Evolutionary conservation across 1,140 invertebrate species (phyloP), one percentile per base, ranked within the genome.

Genomic region (Plectrocnemia conspersa): DNA sequence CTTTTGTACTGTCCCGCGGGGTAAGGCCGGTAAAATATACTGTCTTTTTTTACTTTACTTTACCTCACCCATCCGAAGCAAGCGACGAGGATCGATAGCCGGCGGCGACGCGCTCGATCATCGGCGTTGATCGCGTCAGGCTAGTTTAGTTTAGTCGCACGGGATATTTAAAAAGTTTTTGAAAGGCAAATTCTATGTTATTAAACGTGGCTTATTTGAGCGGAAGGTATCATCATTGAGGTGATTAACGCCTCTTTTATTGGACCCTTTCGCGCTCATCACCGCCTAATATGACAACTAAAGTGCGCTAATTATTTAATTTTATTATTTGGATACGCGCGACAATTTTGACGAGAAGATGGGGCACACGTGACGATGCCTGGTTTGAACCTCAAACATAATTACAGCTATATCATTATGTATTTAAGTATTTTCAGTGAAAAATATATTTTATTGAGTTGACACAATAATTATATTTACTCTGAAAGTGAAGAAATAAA

Each of bases 111-210:
- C 16, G 6, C 19, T 3, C 11, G 18, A n/a, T 27, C 49, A 16
- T 35, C 25, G 29, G 23, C 24, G 36, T 15, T 9, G 16, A 18
- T 27, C 36, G 21, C 11, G 22, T 44, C 50, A 16, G 15, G 16
- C 44, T 47, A 25, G 44, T 24, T 29, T 47, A 15, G 23, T 3
- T 11, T 35, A 35, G 54, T 56, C 54, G 38, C 58, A 50, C 33
- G 58, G n/a, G n/a, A 61, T 49, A 61, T 56, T 61, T 61, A 56
- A 61, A n/a, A 61, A 61, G 49, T 36, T 61, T 61, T 61, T 61
- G 58, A 61, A 52, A 56, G 58, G 54, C 58, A 61, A 61, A 61
- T 61, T 61, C 58, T 61, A 61, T 61, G 46, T 61, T 61, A 61
- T 61, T 61, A 61, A 50, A 41, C 13, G 25, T 38, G 54, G 46